phyloP scores from a whole-genome alignment of 2,797 vertebrate species.

The Platalea minor region DNA sequence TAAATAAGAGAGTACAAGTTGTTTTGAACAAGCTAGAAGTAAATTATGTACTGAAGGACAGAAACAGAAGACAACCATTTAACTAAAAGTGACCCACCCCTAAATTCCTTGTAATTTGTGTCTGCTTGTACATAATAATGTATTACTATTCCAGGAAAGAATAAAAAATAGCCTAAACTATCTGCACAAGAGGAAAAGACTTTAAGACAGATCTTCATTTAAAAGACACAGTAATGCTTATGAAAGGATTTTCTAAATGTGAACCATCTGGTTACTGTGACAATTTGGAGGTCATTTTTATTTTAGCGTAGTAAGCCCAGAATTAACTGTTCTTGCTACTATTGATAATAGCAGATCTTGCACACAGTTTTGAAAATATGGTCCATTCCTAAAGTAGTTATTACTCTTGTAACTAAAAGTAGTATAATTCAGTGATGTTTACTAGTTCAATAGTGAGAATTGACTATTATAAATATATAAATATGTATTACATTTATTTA shows the following conservation, averaged over 20 bases:
- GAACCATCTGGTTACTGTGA: slow-evolving; percentile 26
- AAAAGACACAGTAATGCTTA: neutral
- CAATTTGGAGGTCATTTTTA: neutral
- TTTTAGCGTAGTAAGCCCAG: neutral
- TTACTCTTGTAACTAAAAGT: neutral
- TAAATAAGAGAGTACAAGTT: neutral
- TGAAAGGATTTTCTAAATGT: slow-evolving; percentile 9
- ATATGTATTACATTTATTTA: neutral
- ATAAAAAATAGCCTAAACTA: neutral
- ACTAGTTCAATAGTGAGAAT: neutral
- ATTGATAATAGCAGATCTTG: neutral
- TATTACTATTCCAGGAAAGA: neutral
- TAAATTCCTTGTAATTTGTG: neutral
- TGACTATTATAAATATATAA: neutral
- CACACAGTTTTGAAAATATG: neutral
- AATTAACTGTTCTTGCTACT: slow-evolving; percentile 1
- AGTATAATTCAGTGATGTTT: neutral
- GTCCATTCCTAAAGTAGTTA: neutral
- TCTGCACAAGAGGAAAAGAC: neutral
- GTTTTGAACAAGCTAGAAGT: neutral
- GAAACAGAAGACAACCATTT: neutral
- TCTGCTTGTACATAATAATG: neutral
- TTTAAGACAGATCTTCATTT: neutral
- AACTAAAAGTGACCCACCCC: neutral
- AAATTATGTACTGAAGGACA: neutral